phyloP scores from a whole-genome alignment of 2,888 invertebrate genomes.

The Tolmerus cingulatus region DNA sequence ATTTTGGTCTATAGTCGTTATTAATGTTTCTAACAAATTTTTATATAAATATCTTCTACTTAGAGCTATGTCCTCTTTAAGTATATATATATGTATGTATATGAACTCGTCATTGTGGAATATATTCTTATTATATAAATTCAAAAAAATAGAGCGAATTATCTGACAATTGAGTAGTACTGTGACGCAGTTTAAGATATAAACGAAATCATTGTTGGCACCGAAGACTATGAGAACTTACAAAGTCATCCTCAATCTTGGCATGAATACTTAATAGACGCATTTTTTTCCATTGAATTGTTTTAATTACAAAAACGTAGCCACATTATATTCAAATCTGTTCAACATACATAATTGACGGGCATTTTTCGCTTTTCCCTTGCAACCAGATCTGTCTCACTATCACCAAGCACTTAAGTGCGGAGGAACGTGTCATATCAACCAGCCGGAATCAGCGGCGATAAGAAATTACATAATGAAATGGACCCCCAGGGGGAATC shows the following conservation, averaged over 20 bases:
- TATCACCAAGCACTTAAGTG: slow-evolving; percentile 2
- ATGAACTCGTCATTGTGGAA: neutral
- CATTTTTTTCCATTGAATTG: neutral
- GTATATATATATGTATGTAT: no score
- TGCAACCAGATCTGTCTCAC: neutral
- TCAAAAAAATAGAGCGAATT: neutral
- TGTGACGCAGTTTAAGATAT: neutral
- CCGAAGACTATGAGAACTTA: neutral
- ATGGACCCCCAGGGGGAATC: neutral
- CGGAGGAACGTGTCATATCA: neutral
- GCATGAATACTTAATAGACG: neutral
- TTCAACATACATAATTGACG: neutral
- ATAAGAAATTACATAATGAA: slow-evolving; percentile 10
- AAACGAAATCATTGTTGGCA: neutral
- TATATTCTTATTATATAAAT: neutral
- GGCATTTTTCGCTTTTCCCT: neutral
- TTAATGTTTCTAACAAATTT: no score
- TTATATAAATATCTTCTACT: no score
- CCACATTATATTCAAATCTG: neutral
- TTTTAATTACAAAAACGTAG: neutral
- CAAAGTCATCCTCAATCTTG: neutral
- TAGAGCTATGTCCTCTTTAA: no score
- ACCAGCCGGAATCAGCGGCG: neutral
- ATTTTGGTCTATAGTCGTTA: no score
- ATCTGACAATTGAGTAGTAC: neutral